Evolutionary conservation across 1,140 invertebrate genomes (phyloP), one percentile per base, ranked within the genome.

Genomic region (Olivierus martensii): DNA sequence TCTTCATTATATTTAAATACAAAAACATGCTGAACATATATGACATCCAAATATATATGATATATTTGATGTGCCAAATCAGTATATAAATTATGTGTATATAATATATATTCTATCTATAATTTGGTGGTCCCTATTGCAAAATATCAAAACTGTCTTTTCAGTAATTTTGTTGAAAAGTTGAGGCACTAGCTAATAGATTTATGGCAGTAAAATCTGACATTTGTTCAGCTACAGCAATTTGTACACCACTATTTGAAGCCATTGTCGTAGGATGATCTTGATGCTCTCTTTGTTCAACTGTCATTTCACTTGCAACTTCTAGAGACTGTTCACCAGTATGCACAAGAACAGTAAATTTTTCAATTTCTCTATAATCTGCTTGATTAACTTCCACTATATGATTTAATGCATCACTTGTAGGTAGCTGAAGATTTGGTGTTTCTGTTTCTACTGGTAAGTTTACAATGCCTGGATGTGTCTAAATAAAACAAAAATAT

Each of bases 141-240:
- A 9, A n/a, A 28, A 28, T 28, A 49, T 39, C 11, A 38, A 2
- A 49, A 38, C 35, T 21, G 18, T 12, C 17, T n/a, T n/a, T 47
- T 59, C 42, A 54, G 46, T 49, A 58, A 7, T 21, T 58, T 14
- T 58, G 53, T 18, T 59, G 48, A 38, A 48, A 49, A 18, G 49
- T 55, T 17, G 59, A 53, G 37, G 57, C 56, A 54, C 37, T 52
- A 17, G 59, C 46, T 22, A 59, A 44, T 9, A 60, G 22, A 50
- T 60, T 60, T 22, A 60, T 60, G 28, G 59, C 51, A 37, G 57
- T 49, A 42, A 60, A 60, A n/a, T 59, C 59, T 12, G 46, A 41
- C 6, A 58, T 51, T 34, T 52, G 50, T 34, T 58, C 58, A n/a
- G 41, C 18, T 28, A 57, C 51, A 17, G 38, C 48, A 14, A 10